phyloP scores from a whole-genome alignment of 2,113 vertebrate species.

The Ailuropoda melanoleuca region DNA sequence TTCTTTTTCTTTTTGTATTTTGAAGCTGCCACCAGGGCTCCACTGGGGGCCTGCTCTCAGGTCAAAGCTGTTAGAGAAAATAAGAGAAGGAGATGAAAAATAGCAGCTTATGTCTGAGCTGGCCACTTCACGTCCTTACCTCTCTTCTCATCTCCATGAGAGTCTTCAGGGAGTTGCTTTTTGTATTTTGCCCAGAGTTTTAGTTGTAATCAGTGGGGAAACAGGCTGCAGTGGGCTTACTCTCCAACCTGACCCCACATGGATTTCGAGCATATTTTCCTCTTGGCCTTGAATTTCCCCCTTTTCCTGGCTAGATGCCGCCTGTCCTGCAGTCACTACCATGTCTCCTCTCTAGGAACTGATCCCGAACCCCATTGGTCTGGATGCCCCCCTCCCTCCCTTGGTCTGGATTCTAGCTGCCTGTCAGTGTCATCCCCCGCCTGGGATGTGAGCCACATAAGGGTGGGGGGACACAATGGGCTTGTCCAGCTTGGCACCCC shows the following conservation, averaged over 20 bases:
- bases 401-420: neutral
- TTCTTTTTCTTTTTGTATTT: neutral
- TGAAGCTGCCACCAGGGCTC: neutral
- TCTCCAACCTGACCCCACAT: fast-evolving
- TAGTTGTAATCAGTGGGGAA: fast-evolving
- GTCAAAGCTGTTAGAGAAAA: neutral
- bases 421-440: too few relatives aligned
- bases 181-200: neutral
- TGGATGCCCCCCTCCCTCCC: neutral
- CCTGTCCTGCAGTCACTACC: neutral
- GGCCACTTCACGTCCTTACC: neutral
- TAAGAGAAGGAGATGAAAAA: neutral
- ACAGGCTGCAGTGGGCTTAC: neutral
- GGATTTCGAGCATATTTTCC: neutral
- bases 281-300: neutral
- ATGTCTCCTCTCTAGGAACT: neutral
- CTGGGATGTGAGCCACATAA: fast-evolving
- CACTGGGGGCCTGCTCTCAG: neutral
- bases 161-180: neutral
- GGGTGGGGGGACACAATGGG: fast-evolving
- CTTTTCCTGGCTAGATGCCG: neutral
- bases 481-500: neutral
- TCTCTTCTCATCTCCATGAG: neutral
- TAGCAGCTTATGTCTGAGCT: fast-evolving
- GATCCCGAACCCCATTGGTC: fast-evolving